Percentiles rank a stretch among this genome's conserved stretches.
Conservation (phyloP, 2,113 vertebrate species). For the Cinclus cinclus region DNA sequence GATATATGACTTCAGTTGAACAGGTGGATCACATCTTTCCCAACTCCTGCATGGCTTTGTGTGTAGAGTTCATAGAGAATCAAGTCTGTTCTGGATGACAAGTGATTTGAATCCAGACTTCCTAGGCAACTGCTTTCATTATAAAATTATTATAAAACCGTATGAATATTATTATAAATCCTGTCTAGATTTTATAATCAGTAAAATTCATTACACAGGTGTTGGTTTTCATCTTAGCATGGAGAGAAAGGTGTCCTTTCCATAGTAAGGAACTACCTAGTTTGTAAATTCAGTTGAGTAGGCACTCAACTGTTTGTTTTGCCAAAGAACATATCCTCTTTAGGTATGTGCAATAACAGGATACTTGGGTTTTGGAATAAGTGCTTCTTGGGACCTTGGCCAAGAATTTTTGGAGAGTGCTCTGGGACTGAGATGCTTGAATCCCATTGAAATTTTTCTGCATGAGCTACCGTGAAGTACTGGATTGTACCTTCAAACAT, state of each 20-base stretch:
- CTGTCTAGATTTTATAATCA: background rate
- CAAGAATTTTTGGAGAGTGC: constrained; percentile 14
- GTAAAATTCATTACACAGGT: background rate
- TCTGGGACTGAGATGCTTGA: background rate
- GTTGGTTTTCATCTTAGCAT: background rate
- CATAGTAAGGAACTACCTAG: background rate
- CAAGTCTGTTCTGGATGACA: background rate
- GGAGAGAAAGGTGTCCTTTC: background rate
- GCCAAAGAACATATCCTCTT: background rate
- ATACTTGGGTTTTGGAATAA: constrained; percentile 14
- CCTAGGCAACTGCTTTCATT: background rate
- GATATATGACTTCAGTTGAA: background rate
- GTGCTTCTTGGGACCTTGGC: constrained; percentile 6
- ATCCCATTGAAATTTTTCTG: background rate
- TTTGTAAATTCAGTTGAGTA: background rate
- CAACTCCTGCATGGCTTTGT: background rate
- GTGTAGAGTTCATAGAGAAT: background rate
- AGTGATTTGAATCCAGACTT: background rate
- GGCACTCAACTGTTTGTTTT: background rate
- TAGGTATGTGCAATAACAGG: constrained; percentile 18
- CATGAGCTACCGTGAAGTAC: background rate
- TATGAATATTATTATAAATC: background rate
- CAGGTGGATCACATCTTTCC: background rate
- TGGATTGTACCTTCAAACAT: background rate
- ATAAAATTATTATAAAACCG: background rate